These are phyloP conservation scores for Isoperla grammatica DNA, from an alignment of 2,888 invertebrate species.

Conservation along the genomic window DNA sequence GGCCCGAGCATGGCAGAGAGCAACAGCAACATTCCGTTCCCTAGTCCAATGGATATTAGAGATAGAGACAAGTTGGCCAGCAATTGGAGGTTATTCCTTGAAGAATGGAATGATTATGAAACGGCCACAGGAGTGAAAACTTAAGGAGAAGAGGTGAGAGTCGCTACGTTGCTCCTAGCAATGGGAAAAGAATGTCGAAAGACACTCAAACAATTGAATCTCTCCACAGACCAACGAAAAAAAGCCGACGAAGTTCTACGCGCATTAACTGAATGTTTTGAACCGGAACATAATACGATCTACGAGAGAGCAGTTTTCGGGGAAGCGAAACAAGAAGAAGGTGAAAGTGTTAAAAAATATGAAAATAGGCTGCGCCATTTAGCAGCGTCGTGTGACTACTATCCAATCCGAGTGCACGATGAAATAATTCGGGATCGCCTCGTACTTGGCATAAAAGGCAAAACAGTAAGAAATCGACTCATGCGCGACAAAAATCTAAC, in stretches of 20 bases:
- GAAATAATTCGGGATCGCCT: neutral
- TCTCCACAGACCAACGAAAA: neutral
- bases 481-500: neutral
- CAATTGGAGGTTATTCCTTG: neutral
- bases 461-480: neutral
- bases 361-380: neutral
- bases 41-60: neutral
- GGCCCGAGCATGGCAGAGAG: too few species aligned
- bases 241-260: neutral
- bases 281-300: neutral
- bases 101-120: neutral
- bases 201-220: neutral
- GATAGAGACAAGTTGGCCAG: too few species aligned
- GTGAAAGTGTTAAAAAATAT: neutral
- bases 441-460: neutral
- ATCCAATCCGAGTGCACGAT: neutral
- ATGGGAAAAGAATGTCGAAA: neutral
- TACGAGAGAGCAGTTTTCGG: neutral
- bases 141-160: neutral
- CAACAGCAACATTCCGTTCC: conserved; percentile 3
- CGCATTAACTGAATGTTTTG: neutral
- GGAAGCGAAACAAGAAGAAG: neutral
- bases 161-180: neutral
- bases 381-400: neutral
- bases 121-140: neutral